Percentiles rank a stretch among this genome's conserved stretches.
These are phyloP conservation scores for Schrankia costaestrigalis DNA, from an alignment of 2,888 invertebrate genomes.

Conservation along the genomic window DNA sequence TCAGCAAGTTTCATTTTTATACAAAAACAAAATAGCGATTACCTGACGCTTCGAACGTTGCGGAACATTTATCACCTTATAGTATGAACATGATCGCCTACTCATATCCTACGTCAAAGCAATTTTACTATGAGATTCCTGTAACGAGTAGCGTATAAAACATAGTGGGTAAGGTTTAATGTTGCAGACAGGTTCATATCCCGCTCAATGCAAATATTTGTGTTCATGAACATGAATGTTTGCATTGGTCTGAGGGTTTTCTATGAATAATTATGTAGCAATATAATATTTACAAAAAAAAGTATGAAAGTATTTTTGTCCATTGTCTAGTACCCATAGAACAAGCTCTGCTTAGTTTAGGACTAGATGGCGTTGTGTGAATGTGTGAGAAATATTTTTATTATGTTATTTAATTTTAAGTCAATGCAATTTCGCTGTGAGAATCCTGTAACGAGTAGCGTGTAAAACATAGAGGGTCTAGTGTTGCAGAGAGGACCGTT, in stretches of 20 bases:
- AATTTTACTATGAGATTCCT: constrained; percentile 13
- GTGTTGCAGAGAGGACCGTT: constrained; percentile 1
- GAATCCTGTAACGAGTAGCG: constrained; percentile 13
- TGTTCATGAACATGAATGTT: too few species aligned
- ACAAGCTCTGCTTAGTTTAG: too few species aligned
- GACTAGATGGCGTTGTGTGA: too few species aligned
- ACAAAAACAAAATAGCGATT: background rate
- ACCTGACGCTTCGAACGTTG: background rate
- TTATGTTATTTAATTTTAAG: too few species aligned
- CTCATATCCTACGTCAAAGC: constrained; percentile 15
- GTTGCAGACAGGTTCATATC: constrained; percentile 1
- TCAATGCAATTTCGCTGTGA: constrained; percentile 17
- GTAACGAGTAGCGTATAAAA: constrained; percentile 11
- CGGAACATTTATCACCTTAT: background rate
- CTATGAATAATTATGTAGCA: too few species aligned
- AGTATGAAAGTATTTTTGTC: too few species aligned
- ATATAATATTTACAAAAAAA: too few species aligned
- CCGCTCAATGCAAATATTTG: too few species aligned
- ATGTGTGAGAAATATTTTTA: too few species aligned
- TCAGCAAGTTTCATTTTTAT: too few species aligned
- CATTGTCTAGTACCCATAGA: too few species aligned
- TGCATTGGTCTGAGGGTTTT: too few species aligned
- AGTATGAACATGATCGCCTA: constrained; percentile 8
- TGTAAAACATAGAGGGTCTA: constrained; percentile 6
- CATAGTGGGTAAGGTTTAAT: constrained; percentile 4